Evolutionary conservation across 2,888 invertebrate genomes (phyloP), one percentile per base, ranked within the genome.

Genomic region (Noctua janthe): DNA sequence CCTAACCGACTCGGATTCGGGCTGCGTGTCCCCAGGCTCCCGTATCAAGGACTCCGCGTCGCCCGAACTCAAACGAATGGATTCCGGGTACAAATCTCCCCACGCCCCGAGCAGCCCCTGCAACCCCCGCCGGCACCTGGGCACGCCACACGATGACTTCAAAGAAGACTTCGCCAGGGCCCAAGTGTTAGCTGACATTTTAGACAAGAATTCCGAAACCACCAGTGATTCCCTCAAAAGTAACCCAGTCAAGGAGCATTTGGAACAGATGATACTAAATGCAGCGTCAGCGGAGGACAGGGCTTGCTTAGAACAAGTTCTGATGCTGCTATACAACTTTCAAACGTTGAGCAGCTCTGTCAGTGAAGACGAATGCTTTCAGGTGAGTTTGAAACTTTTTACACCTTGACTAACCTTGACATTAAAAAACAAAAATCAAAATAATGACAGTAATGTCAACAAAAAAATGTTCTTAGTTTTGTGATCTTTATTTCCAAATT

Each of bases 271-370:
- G 97, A 96, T 97, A 86, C 83, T 97, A 87, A 97, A 96, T 78
- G 96, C 97, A 70, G 95, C 95, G 23, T 97, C 97, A 35, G 97
- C 97, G 80, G 97, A 97, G 62, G 98, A 98, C 89, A 97, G 97
- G 91, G 96, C 97, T 74, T 98, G 98, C 88, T 94, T 98, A 91
- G 97, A 98, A 90, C 98, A 98, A 92, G 97, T 98, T 72, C 92
- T 98, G 81, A 97, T 97, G 93, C 94, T 98, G 89, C 94, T 98
- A 82, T 97, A 98, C 92, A 97, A 97, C 90, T 95, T 97, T 72
- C 97, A 98, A 92, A 95, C 97, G 77, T 93, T 97, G 87, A 97
- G 97, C 93, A 97, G 96, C 92, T 97, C 96, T 76, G 96, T 97
- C 87, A 97, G 97, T 90, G 97, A 97, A 93, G 97, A 97, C 89